Evolutionary conservation across 2,888 invertebrate species (phyloP), one percentile per base, ranked within the genome.

Genomic region (Sinhomidia bicolor): DNA sequence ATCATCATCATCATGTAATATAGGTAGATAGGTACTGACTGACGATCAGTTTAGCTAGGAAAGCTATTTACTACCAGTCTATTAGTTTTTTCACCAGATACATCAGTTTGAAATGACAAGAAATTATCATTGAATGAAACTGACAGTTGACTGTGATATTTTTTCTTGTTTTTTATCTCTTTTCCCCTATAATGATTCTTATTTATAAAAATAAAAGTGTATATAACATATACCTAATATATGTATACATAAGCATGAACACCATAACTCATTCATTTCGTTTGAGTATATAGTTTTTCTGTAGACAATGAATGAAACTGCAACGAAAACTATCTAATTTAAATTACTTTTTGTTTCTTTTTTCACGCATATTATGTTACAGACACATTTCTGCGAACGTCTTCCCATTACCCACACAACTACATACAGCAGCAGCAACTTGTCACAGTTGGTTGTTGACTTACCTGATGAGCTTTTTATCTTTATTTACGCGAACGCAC

Each of bases 31-130:
- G 36, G 23, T 65, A 65, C 9, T 44, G n/a, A n/a, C n/a, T n/a
- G n/a, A n/a, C n/a, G n/a, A n/a, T 44, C 9, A 0, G 29, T 0
- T n/a, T 26, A 20, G n/a, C n/a, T 47, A 74, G 23, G 26, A 51
- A 12, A 74, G 71, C 54, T 5, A 36, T n/a, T n/a, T 7, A 7
- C 62, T 62, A 44, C 12, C 36, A 36, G 23, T n/a, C 26, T 71
- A 74, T 74, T 23, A 74, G 62, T 68, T 60, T 84, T 36, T 83
- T 57, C 60, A 41, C 51, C 51, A 36, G 60, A 85, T 36, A 79
- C 54, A 85, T 78, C 57, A 86, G 71, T 86, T 81, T 86, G 57
- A 71, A 86, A 71, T 86, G 86, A 86, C 74, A 81, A 80, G 80
- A 60, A 81, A 74, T 79, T 81, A 86, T 80, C 86, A 74, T 44